Base-by-base conservation (phyloP, 2,113 vertebrate genomes). In the Marmota monax region DNA sequence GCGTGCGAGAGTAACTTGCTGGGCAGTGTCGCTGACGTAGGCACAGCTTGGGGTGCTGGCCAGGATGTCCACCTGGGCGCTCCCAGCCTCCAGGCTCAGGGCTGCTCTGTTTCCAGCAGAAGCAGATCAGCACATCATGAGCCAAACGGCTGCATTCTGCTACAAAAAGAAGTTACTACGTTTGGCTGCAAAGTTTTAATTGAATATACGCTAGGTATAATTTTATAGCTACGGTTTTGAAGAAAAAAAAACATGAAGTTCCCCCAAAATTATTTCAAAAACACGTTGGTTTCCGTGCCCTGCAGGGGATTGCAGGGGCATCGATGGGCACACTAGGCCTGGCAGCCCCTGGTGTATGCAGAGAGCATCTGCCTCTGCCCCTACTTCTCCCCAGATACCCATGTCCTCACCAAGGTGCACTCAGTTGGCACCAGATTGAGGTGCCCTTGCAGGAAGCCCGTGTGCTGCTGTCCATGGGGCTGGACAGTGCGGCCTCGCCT, bases 181-280 rank as follows among this genome's bases (percentile, higher is more conserved):
- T 96, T 96, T 85, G 27, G 67, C 61, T 92, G 25, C 97, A 90
- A 84, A 76, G 53, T 84, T 88, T 95, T 95, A 93, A 89, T 37
- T 90, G 61, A 53, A 2, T 65, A 13, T 22, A 23, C 78, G 67
- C 86, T 95, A 29, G 87, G 90, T 93, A 20, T 53, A 69, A 69
- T 86, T 97, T 96, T n/a, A 90, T 74, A 95, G 78, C 25, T 10
- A 76, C 1, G 42, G 72, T 80, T 95, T 84, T 93, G 5, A 74
- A 91, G 48, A 76, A 94, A 23, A 37, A 20, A 95, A 17, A 23
- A 27, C 34, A 18, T 48, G 29, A 78, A 0, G 2, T 90, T 96
- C 39, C 95, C 90, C 61, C 91, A 87, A 70, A 90, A 58, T 56
- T 27, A 6, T 45, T 25, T 69, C 32, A 90, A n/a, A 51, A 27